These are phyloP conservation scores for Adelges cooleyi DNA, from an alignment of 1,140 invertebrate species.

Conservation along the genomic window DNA sequence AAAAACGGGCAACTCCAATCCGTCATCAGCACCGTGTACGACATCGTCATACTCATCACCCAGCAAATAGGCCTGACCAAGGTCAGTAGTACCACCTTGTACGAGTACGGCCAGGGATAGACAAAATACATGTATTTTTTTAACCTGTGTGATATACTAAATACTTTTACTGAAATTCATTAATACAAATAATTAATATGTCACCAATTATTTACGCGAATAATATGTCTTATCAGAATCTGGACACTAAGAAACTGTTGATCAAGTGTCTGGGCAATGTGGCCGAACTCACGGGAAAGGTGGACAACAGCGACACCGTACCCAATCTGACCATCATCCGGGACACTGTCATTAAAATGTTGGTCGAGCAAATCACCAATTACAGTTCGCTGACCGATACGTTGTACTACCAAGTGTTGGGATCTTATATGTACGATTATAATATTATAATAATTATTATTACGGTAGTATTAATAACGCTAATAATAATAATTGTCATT, in stretches of 20 bases:
- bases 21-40: conserved; percentile 11
- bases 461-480: too few relatives aligned
- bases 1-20: neutral
- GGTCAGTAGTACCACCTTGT: too few relatives aligned
- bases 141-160: too few relatives aligned
- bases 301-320: conserved; percentile 12
- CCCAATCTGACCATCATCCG: conserved; percentile 19
- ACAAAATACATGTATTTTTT: too few relatives aligned
- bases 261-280: neutral
- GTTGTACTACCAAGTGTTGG: conserved; percentile 12
- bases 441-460: too few relatives aligned
- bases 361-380: conserved; percentile 7
- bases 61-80: conserved; percentile 17
- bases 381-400: neutral
- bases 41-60: conserved; percentile 13
- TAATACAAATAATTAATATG: too few relatives aligned
- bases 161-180: too few relatives aligned
- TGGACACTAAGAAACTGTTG: conserved; percentile 9
- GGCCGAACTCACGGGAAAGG: neutral
- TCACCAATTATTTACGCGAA: too few relatives aligned
- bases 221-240: neutral
- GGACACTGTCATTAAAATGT: conserved; percentile 6
- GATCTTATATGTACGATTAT: conserved; percentile 11
- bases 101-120: too few relatives aligned
- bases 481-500: too few relatives aligned